Evolutionary conservation across 2,888 invertebrate species (phyloP), one percentile per base, ranked within the genome.

Genomic region (Leptopilina syphax): DNA sequence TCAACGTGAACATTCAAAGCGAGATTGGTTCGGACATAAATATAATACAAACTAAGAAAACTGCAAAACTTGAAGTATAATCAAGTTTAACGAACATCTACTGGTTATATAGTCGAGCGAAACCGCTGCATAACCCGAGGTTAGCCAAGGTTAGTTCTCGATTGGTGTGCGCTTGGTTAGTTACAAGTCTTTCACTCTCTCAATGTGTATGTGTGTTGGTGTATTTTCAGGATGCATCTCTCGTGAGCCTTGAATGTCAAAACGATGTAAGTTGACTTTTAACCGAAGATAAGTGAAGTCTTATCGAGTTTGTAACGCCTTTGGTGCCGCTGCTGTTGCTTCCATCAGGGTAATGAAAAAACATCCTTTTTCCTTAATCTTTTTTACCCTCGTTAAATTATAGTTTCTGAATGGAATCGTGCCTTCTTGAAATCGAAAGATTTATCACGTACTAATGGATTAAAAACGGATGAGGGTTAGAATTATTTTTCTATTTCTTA

Each of bases 291-390:
- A 73, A 73, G 73, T 73, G 73, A 73, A 73, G 54, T 54, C 57
- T 57, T 73, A 73, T 73, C 73, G 57, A 73, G 73, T n/a, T 27
- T n/a, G 57, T 73, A 73, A 73, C 73, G 73, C 73, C 73, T 57
- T 73, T 73, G 50, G 73, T 73, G 73, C 34, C n/a, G 73, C 54
- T 73, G 34, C 70, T 57, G 44, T 7, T 44, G 7, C 44, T 44
- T 8, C 44, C 44, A 44, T n/a, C 50, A 73, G 73, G 34, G 57
- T 73, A 73, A 57, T 57, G 34, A 27, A 9, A 24, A 73, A 65
- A 50, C 9, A 8, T 4, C 34, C 57, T 73, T 34, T 18, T 73
- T 73, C 70, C 34, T 8, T 73, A 73, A 57, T 73, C 57, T 73
- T 34, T 18, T 73, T 12, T 50, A 10, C 27, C 57, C 73, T 73